Conservation (phyloP, 2,888 invertebrate species). For the Acrobasis repandana region DNA sequence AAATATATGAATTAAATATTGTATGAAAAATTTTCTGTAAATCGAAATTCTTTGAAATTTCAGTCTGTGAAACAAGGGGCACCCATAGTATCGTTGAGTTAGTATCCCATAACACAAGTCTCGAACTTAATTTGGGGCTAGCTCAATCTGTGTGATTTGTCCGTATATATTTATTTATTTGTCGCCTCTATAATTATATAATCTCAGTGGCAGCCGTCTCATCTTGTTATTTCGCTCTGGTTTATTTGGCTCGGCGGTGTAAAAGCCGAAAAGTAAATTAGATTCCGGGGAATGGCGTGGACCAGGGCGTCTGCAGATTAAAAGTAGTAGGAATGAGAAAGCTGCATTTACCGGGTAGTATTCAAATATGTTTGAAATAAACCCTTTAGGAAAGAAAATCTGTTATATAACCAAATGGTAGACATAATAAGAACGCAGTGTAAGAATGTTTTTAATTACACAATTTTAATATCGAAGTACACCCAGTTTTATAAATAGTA, state of each 20-base stretch:
- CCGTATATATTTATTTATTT: neutral
- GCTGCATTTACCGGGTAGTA: constrained; percentile 23
- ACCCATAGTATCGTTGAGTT: too few relatives aligned
- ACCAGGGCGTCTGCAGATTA: constrained; percentile 39
- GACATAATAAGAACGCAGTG: too few relatives aligned
- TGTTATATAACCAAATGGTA: neutral
- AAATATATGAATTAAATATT: too few relatives aligned
- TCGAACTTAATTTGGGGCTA: too few relatives aligned
- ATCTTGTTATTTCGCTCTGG: constrained; percentile 35
- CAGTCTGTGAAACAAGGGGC: too few relatives aligned
- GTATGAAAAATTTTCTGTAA: too few relatives aligned
- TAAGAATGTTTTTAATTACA: too few relatives aligned
- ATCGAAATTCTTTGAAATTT: too few relatives aligned
- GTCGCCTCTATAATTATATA: neutral
- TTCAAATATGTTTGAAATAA: neutral
- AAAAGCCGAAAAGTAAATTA: constrained; percentile 45
- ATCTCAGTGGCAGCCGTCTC: constrained; percentile 26
- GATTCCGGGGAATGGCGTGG: constrained; percentile 34
- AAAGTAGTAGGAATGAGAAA: constrained; percentile 33
- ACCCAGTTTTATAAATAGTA: too few relatives aligned
- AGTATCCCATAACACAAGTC: too few relatives aligned
- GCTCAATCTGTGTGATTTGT: too few relatives aligned
- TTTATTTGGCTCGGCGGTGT: constrained; percentile 29
- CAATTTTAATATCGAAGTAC: too few relatives aligned
- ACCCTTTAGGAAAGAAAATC: neutral